Conservation (phyloP, 2,888 invertebrate species). For the Drepana falcataria region DNA sequence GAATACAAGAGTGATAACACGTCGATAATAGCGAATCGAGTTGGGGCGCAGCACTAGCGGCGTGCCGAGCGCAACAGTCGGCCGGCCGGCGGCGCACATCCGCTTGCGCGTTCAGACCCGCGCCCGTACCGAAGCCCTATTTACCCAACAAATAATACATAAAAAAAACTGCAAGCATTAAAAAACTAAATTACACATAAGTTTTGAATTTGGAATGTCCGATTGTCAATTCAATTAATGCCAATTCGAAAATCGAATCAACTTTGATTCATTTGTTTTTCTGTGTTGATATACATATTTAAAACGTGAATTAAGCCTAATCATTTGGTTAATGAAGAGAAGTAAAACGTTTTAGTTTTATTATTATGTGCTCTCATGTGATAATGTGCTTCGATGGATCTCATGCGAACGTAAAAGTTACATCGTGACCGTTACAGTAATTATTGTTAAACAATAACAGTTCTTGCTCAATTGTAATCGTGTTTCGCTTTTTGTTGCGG, state of each 20-base stretch:
- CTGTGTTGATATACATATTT: background rate
- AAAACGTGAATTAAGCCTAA: background rate
- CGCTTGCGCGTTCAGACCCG: constrained; percentile 68
- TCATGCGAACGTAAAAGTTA: constrained; percentile 7
- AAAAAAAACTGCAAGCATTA: constrained; percentile 15
- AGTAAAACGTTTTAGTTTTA: background rate
- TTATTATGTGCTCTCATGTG: background rate
- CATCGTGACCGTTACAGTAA: constrained; percentile 17
- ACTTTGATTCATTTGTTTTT: background rate
- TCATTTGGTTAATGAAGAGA: no score
- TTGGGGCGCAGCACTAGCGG: constrained; percentile 49
- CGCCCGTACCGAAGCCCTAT: constrained; percentile 45
- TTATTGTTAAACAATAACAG: constrained; percentile 19
- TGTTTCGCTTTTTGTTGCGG: constrained; percentile 17
- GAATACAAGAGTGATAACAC: no score
- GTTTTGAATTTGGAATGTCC: background rate
- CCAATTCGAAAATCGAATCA: background rate
- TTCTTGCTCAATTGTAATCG: constrained; percentile 13
- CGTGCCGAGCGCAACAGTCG: constrained; percentile 53
- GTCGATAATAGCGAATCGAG: constrained; percentile 52
- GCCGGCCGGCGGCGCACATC: constrained; percentile 71
- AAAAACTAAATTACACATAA: constrained; percentile 4
- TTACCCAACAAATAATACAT: constrained; percentile 14
- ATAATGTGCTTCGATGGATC: constrained; percentile 1
- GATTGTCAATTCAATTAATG: no score